Conservation (phyloP, 2,888 invertebrate species). For the Mythimna vitellina region DNA sequence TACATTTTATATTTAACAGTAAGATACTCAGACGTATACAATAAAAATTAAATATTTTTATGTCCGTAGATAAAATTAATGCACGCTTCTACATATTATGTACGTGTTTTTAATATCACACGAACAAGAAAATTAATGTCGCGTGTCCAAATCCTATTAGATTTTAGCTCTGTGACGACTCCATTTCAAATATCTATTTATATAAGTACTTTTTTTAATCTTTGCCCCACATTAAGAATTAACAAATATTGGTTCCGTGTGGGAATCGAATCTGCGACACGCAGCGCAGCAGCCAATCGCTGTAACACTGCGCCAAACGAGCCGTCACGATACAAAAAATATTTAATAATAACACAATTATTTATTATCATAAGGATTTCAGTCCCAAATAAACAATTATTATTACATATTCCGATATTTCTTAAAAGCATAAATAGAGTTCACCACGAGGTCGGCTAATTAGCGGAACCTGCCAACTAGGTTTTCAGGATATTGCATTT, state of each 20-base stretch:
- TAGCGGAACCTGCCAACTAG: conserved; percentile 18
- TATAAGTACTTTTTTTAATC: no score
- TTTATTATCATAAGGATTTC: no score
- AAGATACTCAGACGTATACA: background rate
- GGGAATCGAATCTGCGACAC: no score
- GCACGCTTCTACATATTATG: background rate
- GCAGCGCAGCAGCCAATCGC: no score
- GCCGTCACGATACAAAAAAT: no score
- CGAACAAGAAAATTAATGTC: conserved; percentile 23
- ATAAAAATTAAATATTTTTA: background rate
- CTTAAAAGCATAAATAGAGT: conserved; percentile 22
- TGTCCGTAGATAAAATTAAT: background rate
- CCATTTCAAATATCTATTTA: conserved; percentile 2
- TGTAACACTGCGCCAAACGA: no score
- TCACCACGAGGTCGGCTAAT: conserved; percentile 3
- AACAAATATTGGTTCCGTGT: no score
- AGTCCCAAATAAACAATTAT: no score
- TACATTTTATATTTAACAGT: no score
- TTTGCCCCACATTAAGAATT: no score
- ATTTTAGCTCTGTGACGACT: conserved; percentile 36
- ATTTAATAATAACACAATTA: no score
- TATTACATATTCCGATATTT: background rate
- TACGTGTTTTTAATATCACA: conserved; percentile 26
- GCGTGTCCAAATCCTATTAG: conserved; percentile 41
- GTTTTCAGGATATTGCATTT: conserved; percentile 44